Evolutionary conservation across 2,888 invertebrate genomes (phyloP).

Genomic region (Chalcis sispes): DNA sequence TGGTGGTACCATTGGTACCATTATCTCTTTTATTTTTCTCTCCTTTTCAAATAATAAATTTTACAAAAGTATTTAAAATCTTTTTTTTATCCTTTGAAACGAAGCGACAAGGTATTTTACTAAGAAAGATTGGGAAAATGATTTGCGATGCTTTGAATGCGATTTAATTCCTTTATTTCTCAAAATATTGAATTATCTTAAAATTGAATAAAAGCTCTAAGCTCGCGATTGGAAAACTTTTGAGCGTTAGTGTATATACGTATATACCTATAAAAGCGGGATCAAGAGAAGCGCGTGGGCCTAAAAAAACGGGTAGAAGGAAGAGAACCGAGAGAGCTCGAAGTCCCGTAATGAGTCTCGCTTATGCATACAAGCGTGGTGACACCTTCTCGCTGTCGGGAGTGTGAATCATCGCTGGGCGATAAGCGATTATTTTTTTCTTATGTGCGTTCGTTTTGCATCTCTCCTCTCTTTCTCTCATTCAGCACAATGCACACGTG

Average conservation of each 20-base stretch:
- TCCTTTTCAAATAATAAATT: no score
- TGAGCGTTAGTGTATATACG: conserved; percentile 41
- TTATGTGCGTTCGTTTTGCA: conserved; percentile 8
- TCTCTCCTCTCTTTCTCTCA: background rate
- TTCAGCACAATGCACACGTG: conserved; percentile 62
- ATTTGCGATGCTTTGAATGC: no score
- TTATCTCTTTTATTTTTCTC: no score
- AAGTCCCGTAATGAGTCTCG: conserved; percentile 66
- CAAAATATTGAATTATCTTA: no score
- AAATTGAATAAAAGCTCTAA: background rate
- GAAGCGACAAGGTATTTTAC: no score
- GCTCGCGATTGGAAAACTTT: conserved; percentile 21
- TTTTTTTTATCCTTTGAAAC: no score
- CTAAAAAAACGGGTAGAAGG: conserved; percentile 29
- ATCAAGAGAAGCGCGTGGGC: conserved; percentile 57
- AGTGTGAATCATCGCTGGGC: conserved; percentile 69
- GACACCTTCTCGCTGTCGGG: conserved; percentile 70
- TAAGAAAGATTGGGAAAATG: no score
- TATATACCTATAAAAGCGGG: no score
- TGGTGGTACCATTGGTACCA: no score
- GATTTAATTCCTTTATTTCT: no score
- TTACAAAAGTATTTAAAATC: no score
- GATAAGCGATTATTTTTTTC: conserved; percentile 60
- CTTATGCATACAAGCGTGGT: conserved; percentile 70
- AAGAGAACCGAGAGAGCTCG: conserved; percentile 10